Conservation (phyloP, 1,140 invertebrate genomes). For the Zaprionus inermis region DNA sequence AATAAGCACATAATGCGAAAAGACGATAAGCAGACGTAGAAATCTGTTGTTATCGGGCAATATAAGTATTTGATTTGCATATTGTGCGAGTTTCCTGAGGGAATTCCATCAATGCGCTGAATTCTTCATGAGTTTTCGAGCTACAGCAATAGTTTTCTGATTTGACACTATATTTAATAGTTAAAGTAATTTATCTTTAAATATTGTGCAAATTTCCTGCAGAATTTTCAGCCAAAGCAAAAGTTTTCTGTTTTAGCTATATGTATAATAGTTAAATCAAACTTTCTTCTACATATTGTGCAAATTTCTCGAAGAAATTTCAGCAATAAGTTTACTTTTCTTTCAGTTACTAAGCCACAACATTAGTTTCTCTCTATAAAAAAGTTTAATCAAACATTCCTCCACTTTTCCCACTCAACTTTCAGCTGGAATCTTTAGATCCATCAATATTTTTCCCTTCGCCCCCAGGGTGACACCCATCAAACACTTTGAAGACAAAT, state of each 20-base stretch:
- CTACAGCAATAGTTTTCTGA: neutral
- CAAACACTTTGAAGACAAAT: slow-evolving; percentile 42
- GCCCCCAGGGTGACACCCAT: slow-evolving; percentile 22
- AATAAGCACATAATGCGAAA: slow-evolving; percentile 38
- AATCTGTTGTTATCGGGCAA: neutral
- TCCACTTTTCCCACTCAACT: neutral
- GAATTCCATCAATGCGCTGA: neutral
- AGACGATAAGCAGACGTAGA: slow-evolving; percentile 3
- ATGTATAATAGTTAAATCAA: too few relatives aligned
- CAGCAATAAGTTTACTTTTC: too few relatives aligned
- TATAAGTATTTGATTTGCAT: neutral
- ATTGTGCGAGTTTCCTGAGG: neutral
- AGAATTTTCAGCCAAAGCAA: neutral
- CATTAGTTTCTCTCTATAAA: too few relatives aligned
- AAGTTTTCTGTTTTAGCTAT: neutral
- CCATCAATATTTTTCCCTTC: slow-evolving; percentile 2
- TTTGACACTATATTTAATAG: neutral
- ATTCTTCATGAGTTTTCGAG: neutral
- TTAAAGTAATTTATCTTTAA: too few relatives aligned
- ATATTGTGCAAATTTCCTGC: too few relatives aligned
- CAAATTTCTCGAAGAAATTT: too few relatives aligned
- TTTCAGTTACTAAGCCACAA: too few relatives aligned
- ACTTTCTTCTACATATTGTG: too few relatives aligned
- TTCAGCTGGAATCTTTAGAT: neutral
- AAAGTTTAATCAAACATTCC: neutral